Evolutionary conservation across 2,888 invertebrate species (phyloP), one percentile per base, ranked within the genome.

Genomic region (Glaucopsyche alexis): DNA sequence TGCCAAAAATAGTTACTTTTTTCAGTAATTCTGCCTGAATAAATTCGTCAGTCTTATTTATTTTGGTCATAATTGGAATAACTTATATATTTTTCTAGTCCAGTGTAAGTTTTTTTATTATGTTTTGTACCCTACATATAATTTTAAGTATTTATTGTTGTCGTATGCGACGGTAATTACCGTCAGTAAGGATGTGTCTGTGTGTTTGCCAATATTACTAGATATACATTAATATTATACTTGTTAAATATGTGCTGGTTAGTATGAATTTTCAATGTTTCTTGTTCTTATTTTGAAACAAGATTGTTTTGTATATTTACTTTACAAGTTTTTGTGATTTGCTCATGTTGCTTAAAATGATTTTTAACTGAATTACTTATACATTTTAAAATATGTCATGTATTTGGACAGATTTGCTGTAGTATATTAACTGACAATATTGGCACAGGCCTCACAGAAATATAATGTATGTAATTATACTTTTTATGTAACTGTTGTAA

Each of bases 161-260:
- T 66, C n/a, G 16, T 67, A 45, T 69, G 7, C 13, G 29, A 60
- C 9, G 11, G 60, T 60, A 29, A 60, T 49, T 14, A n/a, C n/a
- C n/a, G n/a, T n/a, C n/a, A n/a, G n/a, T n/a, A 47, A 13, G 47
- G 7, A 19, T 69, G 47, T 69, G 29, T 67, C 13, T 69, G 47
- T 69, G 29, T 67, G 45, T 7, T 47, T 69, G 69, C 69, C 69
- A 69, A 69, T 42, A 45, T 67, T 16, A 67, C 16, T 9, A 55
- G 4, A 55, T 9, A 55, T 55, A 55, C 19, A 42, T 40, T 16
- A 55, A 11, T 55, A 55, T 19, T 4, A 55, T n/a, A n/a, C n/a
- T n/a, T n/a, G n/a, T n/a, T n/a, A n/a, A n/a, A n/a, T n/a, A n/a
- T 19, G 19, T 49, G 2, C 14, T 49, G 9, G 16, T 7, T 29